Percentiles rank a stretch among this genome's conserved stretches.
These are phyloP conservation scores for Lacerta viridis DNA, from an alignment of 2,797 vertebrate species.

Conservation along the genomic window DNA sequence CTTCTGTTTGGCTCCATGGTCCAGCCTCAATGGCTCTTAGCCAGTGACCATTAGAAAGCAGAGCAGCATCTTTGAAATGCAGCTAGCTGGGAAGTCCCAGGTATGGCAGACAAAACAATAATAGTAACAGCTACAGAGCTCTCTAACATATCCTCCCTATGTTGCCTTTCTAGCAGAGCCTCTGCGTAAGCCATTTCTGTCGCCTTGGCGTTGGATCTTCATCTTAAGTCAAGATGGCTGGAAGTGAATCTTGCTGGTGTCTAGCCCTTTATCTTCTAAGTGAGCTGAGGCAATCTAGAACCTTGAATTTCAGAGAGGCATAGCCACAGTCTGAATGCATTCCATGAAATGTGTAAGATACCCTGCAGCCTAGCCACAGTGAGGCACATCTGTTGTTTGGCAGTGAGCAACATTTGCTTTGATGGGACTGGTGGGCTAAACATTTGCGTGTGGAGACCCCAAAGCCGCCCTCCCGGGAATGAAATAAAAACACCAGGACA, in stretches of 20 bases:
- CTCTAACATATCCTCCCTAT: background rate
- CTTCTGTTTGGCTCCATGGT: conserved; percentile 39
- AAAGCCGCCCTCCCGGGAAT: too few species aligned
- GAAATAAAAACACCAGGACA: too few species aligned
- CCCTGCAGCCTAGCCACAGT: background rate
- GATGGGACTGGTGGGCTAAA: background rate
- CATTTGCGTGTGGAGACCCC: too few species aligned
- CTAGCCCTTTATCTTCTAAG: background rate
- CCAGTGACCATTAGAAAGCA: conserved; percentile 45
- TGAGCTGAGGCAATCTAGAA: background rate
- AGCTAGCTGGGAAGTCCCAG: background rate
- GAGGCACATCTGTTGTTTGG: background rate
- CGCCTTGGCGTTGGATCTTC: background rate
- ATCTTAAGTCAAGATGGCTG: background rate
- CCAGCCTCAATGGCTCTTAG: conserved; percentile 16
- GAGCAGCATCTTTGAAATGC: conserved; percentile 27
- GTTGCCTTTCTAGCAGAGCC: background rate
- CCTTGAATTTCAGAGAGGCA: background rate
- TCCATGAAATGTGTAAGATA: background rate
- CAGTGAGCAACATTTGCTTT: background rate
- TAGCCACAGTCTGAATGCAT: background rate
- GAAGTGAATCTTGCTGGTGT: background rate
- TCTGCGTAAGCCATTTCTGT: background rate
- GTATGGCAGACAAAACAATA: background rate
- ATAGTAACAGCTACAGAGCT: background rate